Percentiles rank a stretch among this genome's conserved stretches.
Conservation (phyloP, 1,140 invertebrate species). For the Manduca sexta region DNA sequence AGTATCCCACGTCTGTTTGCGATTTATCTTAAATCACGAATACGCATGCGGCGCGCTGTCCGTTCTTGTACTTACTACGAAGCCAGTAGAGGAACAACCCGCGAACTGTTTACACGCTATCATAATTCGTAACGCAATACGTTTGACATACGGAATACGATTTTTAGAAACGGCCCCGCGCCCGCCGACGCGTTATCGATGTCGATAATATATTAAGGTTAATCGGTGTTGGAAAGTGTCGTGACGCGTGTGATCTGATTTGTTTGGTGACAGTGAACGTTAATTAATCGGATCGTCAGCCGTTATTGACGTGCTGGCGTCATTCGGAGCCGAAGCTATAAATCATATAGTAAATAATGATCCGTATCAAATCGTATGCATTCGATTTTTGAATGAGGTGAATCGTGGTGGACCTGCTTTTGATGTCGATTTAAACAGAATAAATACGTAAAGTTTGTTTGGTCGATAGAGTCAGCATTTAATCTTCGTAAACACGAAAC, state of each 20-base stretch:
- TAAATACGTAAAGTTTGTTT: no score
- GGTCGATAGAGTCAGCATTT: no score
- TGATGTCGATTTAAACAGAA: no score
- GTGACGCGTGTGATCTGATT: slow-evolving; percentile 14
- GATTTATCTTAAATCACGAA: no score
- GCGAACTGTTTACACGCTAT: slow-evolving; percentile 48
- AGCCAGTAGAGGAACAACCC: slow-evolving; percentile 48
- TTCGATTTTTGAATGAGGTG: no score
- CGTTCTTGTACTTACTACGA: slow-evolving; percentile 19
- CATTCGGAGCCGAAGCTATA: no score
- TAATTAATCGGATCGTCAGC: slow-evolving; percentile 19
- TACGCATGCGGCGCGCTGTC: no score
- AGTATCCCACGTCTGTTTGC: neutral
- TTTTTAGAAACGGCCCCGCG: slow-evolving; percentile 5
- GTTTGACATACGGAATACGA: neutral
- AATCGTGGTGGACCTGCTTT: no score
- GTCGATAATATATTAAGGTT: slow-evolving; percentile 6
- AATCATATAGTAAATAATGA: no score
- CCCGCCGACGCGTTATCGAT: slow-evolving; percentile 6
- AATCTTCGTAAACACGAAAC: slow-evolving; percentile 2
- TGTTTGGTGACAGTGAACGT: slow-evolving; percentile 22
- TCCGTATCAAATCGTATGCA: no score
- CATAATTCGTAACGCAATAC: slow-evolving; percentile 16
- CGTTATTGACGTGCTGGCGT: slow-evolving; percentile 16
- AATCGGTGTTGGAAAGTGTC: slow-evolving; percentile 13